A percentile compares a stretch with the other conserved stretches of the same genome.
Evolutionary conservation across 2,797 vertebrate genomes (phyloP).

Genomic region (Syngnathus acus): DNA sequence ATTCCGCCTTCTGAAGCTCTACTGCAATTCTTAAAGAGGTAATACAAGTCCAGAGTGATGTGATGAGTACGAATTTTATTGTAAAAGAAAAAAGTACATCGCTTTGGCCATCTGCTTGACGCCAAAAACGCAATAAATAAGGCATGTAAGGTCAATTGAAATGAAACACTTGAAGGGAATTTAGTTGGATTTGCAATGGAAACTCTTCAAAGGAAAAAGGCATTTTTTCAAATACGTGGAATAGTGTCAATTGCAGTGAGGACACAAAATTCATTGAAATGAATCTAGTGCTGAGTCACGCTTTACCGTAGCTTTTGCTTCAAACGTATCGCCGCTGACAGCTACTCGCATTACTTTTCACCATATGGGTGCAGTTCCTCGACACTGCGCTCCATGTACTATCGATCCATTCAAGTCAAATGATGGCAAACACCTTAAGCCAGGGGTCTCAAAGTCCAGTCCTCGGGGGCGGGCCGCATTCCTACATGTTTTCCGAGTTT

Average conservation of each 20-base stretch:
- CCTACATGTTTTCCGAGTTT: too few relatives aligned
- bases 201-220: not conserved
- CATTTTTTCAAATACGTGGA: too few relatives aligned
- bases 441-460: too few relatives aligned
- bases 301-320: slow-evolving; percentile 27
- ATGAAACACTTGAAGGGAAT: slow-evolving; percentile 14
- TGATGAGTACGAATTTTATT: slow-evolving; percentile 33
- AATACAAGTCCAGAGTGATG: slow-evolving; percentile 10
- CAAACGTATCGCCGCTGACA: slow-evolving; percentile 20
- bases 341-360: slow-evolving; percentile 28
- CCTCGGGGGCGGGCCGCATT: too few relatives aligned
- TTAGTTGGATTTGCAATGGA: not conserved
- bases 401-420: slow-evolving; percentile 1
- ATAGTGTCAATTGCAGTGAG: too few relatives aligned
- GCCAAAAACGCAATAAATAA: slow-evolving; percentile 58
- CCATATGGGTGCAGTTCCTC: slow-evolving; percentile 10
- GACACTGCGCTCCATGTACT: not conserved
- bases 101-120: slow-evolving; percentile 29
- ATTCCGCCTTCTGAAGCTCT: not conserved
- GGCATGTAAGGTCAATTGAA: slow-evolving; percentile 31
- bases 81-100: slow-evolving; percentile 34
- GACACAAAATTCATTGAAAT: slow-evolving; percentile 8
- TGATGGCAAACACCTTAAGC: too few relatives aligned
- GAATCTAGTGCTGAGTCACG: slow-evolving; percentile 34
- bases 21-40: too few relatives aligned